Evolutionary conservation across 1,140 invertebrate genomes (phyloP).

Genomic region (Conus betulinus): DNA sequence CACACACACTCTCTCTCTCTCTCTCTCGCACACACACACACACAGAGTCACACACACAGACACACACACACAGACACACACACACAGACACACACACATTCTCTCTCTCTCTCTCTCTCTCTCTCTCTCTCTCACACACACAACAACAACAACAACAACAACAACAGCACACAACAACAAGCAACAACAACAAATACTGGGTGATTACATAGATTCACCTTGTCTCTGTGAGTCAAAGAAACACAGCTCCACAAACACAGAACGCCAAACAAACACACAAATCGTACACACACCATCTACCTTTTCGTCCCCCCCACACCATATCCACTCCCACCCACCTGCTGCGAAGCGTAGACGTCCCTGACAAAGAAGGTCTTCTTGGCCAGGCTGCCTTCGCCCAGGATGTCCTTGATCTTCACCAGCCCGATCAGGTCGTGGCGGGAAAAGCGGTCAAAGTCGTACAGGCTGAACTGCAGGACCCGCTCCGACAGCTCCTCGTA

Average conservation of each 20-base stretch:
- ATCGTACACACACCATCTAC: not conserved
- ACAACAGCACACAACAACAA: too few relatives aligned
- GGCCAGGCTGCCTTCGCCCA: slow-evolving; percentile 79
- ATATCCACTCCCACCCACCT: slow-evolving; percentile 77
- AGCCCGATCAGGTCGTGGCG: slow-evolving; percentile 91
- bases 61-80: slow-evolving; percentile 23
- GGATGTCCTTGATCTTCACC: slow-evolving; percentile 82
- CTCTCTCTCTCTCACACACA: too few relatives aligned
- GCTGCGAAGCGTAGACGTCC: slow-evolving; percentile 86
- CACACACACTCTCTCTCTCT: too few relatives aligned
- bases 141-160: too few relatives aligned
- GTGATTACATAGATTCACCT: not conserved
- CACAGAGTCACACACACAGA: not conserved
- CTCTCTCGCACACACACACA: too few relatives aligned
- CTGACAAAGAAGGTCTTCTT: slow-evolving; percentile 88
- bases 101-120: too few relatives aligned
- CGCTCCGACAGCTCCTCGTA: slow-evolving; percentile 84
- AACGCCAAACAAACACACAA: slow-evolving; percentile 17
- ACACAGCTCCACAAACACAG: not conserved
- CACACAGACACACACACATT: slow-evolving; percentile 13
- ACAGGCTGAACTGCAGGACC: slow-evolving; percentile 90
- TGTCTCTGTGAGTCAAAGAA: not conserved
- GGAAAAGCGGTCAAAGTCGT: slow-evolving; percentile 93
- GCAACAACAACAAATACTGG: too few relatives aligned
- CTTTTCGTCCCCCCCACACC: not conserved